Evolutionary conservation across 2,888 invertebrate species (phyloP).

Genomic region (Pandemis corylana): DNA sequence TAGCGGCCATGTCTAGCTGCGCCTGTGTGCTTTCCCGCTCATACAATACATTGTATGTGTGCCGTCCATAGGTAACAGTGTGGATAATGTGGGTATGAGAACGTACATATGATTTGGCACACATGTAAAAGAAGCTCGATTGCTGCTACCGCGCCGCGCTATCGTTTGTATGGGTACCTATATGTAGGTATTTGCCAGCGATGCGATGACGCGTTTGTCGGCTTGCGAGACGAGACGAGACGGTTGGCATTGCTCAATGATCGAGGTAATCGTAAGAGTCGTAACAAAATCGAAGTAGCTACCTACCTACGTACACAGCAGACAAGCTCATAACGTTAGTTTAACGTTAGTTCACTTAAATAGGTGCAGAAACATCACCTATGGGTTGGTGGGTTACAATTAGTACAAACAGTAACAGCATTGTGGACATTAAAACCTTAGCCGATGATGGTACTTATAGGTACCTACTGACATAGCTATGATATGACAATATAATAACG

Average conservation of each 20-base stretch:
- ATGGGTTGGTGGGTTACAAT: too few species aligned
- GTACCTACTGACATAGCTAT: too few species aligned
- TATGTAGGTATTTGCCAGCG: constrained; percentile 79
- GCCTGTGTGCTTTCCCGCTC: constrained; percentile 75
- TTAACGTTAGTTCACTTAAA: background rate
- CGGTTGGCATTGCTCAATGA: constrained; percentile 84
- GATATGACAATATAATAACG: too few species aligned
- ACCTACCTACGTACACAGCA: constrained; percentile 19
- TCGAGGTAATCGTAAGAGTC: constrained; percentile 76
- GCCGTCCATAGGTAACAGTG: constrained; percentile 64
- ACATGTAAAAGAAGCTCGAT: constrained; percentile 74
- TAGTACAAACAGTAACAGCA: too few species aligned
- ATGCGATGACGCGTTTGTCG: constrained; percentile 84
- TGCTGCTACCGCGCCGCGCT: constrained; percentile 72
- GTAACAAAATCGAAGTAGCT: constrained; percentile 46
- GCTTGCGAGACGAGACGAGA: constrained; percentile 78
- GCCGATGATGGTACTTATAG: too few species aligned
- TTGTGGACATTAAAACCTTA: too few species aligned
- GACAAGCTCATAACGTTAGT: background rate
- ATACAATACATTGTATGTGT: constrained; percentile 64
- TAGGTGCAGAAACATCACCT: background rate
- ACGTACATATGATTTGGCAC: constrained; percentile 66
- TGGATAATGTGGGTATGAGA: constrained; percentile 59
- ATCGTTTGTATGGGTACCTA: constrained; percentile 77
- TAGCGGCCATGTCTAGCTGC: constrained; percentile 73